A percentile compares a stretch with the other conserved stretches of the same genome.
phyloP scores from a whole-genome alignment of 2,113 vertebrate species.

The Mustela nigripes region DNA sequence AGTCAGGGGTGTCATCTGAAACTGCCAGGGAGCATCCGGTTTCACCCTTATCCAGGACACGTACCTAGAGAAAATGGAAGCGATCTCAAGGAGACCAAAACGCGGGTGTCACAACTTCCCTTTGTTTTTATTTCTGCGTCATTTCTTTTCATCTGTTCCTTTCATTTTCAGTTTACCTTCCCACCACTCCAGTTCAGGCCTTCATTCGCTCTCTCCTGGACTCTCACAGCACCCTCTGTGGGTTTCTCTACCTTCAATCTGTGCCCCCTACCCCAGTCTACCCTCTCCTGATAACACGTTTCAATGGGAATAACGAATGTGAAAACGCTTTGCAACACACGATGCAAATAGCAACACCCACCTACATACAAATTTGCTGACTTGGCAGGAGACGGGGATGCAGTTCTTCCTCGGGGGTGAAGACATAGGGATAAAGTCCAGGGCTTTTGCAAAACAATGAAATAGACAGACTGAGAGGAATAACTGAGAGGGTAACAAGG shows the following conservation, averaged over 20 bases:
- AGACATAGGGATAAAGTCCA: background rate
- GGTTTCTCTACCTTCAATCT: background rate
- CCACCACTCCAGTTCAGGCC: background rate
- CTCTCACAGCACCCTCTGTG: background rate
- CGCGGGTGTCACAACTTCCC: conserved; percentile 27
- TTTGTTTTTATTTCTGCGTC: conserved; percentile 68
- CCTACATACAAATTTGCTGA: background rate
- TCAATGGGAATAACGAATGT: background rate
- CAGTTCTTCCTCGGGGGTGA: background rate
- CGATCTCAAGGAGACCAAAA: conserved; percentile 64
- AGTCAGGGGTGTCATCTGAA: conserved; percentile 76
- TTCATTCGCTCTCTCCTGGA: background rate
- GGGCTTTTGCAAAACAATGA: background rate
- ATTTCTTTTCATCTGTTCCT: conserved; percentile 1
- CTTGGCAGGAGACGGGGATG: background rate
- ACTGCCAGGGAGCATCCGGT: conserved; percentile 64
- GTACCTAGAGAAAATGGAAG: conserved; percentile 70
- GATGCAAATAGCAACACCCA: background rate
- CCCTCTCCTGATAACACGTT: background rate
- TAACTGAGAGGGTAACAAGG: background rate
- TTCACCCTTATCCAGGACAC: conserved; percentile 75
- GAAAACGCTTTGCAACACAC: background rate
- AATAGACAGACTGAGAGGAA: background rate
- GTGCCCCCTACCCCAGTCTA: fast-evolving
- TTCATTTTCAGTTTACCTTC: conserved; percentile 14